Evolutionary conservation across 2,797 vertebrate species (phyloP).

Genomic region (Mormyrops attenuatus): DNA sequence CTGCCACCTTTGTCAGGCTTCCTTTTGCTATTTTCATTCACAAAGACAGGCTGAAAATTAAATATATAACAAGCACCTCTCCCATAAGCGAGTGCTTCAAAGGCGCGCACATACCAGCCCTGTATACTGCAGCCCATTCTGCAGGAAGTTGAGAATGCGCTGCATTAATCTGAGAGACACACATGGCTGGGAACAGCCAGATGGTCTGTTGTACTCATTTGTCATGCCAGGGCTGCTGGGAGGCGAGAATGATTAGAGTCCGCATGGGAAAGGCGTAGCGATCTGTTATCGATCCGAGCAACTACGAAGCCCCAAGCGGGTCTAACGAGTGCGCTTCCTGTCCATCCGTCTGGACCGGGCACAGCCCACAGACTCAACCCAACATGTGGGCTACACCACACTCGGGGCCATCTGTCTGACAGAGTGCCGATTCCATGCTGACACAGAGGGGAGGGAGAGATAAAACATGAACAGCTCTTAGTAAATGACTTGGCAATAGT

Average conservation of each 20-base stretch:
- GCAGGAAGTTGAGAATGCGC: neutral
- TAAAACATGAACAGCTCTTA: neutral
- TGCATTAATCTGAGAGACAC: constrained; percentile 20
- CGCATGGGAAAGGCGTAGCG: constrained; percentile 12
- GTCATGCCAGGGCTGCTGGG: constrained; percentile 22
- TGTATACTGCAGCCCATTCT: neutral
- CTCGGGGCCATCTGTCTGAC: neutral
- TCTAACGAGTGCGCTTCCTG: neutral
- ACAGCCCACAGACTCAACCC: neutral
- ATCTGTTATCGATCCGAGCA: constrained; percentile 9
- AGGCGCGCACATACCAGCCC: neutral
- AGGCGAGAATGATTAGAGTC: neutral
- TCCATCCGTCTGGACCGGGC: neutral
- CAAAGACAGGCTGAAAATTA: neutral
- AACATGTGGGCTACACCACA: neutral
- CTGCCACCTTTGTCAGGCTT: neutral
- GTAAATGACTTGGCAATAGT: neutral
- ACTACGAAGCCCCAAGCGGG: neutral
- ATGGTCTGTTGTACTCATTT: constrained; percentile 24
- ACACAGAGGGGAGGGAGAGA: neutral
- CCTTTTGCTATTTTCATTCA: neutral
- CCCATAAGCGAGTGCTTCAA: neutral
- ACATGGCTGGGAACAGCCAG: constrained; percentile 10
- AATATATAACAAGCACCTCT: neutral
- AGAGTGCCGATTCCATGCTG: neutral